phyloP scores from a whole-genome alignment of 2,113 vertebrate genomes.

The Indri indri region DNA sequence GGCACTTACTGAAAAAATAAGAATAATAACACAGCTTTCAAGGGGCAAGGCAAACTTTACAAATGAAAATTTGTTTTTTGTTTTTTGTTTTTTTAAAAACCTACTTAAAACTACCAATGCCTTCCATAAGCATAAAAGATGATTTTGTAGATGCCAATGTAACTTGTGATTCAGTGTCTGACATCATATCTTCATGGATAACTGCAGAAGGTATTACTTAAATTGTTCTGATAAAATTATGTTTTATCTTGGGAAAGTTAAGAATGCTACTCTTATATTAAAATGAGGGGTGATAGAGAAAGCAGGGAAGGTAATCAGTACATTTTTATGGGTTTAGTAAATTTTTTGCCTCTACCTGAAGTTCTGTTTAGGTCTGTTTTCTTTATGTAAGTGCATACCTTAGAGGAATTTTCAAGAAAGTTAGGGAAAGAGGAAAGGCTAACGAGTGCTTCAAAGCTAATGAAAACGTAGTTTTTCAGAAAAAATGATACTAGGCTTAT shows the following conservation, averaged over 20 bases:
- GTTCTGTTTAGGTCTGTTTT: slow-evolving; percentile 12
- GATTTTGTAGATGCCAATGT: background rate
- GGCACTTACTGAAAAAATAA: background rate
- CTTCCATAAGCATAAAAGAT: slow-evolving; percentile 6
- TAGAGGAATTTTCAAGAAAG: slow-evolving; percentile 41
- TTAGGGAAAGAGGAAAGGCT: background rate
- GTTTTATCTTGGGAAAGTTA: slow-evolving; percentile 19
- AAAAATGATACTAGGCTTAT: slow-evolving; percentile 31
- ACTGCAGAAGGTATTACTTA: background rate
- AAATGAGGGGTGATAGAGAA: slow-evolving; percentile 23
- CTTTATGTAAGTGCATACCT: background rate
- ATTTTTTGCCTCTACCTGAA: slow-evolving; percentile 7
- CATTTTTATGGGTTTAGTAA: background rate
- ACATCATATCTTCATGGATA: background rate
- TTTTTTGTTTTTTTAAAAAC: background rate
- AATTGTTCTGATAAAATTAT: slow-evolving; percentile 22
- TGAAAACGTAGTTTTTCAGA: slow-evolving; percentile 30
- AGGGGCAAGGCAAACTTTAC: background rate
- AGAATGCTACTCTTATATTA: background rate
- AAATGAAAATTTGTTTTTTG: background rate
- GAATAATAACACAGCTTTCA: background rate
- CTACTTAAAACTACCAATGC: background rate
- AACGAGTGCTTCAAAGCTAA: background rate
- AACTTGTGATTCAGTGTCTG: background rate
- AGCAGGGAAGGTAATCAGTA: background rate